These are phyloP conservation scores for Eupsittula cactorum DNA, from an alignment of 2,113 vertebrate genomes.

Conservation along the genomic window DNA sequence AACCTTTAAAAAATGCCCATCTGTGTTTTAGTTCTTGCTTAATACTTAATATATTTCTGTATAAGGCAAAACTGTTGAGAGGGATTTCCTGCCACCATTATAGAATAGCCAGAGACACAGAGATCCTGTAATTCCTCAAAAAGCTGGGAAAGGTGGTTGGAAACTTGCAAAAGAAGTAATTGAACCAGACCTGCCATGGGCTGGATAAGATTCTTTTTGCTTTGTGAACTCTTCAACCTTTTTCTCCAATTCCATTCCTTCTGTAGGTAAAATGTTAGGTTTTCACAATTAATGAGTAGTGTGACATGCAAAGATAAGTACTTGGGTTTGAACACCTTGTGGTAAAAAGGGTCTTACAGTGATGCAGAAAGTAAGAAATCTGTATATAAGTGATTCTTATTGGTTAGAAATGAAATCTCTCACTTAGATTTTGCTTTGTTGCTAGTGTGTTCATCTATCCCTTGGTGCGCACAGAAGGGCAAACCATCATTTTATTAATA, in stretches of 20 bases:
- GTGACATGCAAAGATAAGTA: neutral
- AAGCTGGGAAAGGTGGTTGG: neutral
- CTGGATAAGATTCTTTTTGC: neutral
- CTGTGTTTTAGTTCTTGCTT: neutral
- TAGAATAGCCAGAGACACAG: neutral
- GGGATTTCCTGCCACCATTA: neutral
- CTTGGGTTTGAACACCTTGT: neutral
- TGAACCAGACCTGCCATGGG: neutral
- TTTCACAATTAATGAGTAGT: neutral
- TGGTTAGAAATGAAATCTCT: neutral
- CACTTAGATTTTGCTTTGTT: neutral
- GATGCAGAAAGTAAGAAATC: neutral
- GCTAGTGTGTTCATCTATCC: neutral
- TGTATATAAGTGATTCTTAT: neutral
- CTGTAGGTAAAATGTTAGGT: neutral
- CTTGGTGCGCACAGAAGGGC: neutral
- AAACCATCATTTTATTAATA: neutral
- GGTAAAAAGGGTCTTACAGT: neutral
- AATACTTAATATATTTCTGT: neutral
- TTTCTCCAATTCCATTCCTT: neutral
- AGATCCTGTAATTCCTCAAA: neutral
- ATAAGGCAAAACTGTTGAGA: neutral
- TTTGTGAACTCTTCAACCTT: neutral
- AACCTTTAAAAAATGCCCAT: neutral
- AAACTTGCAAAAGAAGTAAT: neutral